Conservation (phyloP, 2,888 invertebrate genomes). For the Zeuzera pyrina region DNA sequence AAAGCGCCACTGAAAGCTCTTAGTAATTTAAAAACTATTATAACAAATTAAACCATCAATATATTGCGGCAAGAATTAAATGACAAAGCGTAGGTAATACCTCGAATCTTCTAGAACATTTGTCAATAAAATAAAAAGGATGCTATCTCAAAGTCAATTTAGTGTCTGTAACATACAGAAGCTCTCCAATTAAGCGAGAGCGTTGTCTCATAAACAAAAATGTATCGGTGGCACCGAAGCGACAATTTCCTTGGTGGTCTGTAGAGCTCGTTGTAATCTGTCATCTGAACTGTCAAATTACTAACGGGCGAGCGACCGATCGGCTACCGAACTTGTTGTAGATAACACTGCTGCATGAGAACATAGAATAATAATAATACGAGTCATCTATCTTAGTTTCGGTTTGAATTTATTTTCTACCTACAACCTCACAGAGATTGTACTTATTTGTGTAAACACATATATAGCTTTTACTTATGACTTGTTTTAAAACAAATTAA, state of each 20-base stretch:
- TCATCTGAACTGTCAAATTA: slow-evolving; percentile 73
- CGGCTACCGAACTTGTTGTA: slow-evolving; percentile 70
- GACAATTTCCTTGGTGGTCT: slow-evolving; percentile 67
- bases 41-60: too few species aligned
- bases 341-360: slow-evolving; percentile 52
- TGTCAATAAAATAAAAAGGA: slow-evolving; percentile 1
- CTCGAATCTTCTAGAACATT: not conserved
- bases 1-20: too few species aligned
- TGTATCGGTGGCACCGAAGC: slow-evolving; percentile 43
- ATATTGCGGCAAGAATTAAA: too few species aligned
- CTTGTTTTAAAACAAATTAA: too few species aligned
- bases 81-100: too few species aligned
- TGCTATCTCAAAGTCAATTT: too few species aligned
- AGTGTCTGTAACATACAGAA: slow-evolving; percentile 27
- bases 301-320: slow-evolving; percentile 70
- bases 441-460: not conserved
- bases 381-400: too few species aligned
- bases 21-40: too few species aligned
- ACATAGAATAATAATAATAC: slow-evolving; percentile 45
- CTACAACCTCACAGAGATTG: slow-evolving; percentile 19
- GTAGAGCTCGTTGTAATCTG: slow-evolving; percentile 57
- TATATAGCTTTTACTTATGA: too few species aligned
- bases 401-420: slow-evolving; percentile 9
- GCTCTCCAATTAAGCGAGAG: slow-evolving; percentile 52
- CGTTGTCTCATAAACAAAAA: slow-evolving; percentile 53